phyloP scores from a whole-genome alignment of 2,113 vertebrate species.

The Lycocorax pyrrhopterus region DNA sequence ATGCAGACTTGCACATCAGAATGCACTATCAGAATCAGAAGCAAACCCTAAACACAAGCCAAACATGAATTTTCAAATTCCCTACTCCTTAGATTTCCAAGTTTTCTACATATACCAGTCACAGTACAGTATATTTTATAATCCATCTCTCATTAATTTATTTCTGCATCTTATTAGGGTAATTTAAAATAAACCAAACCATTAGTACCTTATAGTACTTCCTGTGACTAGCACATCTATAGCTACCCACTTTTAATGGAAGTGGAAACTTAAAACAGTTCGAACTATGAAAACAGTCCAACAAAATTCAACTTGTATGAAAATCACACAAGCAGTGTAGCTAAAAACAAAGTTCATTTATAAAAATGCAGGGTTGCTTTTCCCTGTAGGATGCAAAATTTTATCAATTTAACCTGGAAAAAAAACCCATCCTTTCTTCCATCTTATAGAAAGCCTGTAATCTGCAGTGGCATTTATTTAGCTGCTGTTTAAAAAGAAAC shows the following conservation, averaged over 20 bases:
- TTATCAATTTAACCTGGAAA: neutral
- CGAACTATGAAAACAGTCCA: neutral
- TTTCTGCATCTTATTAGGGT: neutral
- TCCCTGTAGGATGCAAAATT: neutral
- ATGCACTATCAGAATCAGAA: neutral
- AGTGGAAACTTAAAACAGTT: neutral
- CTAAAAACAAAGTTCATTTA: neutral
- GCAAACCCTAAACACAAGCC: neutral
- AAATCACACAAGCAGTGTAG: neutral
- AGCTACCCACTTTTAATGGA: neutral
- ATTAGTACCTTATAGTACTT: neutral
- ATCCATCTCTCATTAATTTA: neutral
- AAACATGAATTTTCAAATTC: neutral
- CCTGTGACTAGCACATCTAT: neutral
- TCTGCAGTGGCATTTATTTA: neutral
- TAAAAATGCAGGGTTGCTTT: neutral
- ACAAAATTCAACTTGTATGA: neutral
- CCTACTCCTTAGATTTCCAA: neutral
- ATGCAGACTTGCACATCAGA: neutral
- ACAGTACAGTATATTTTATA: neutral
- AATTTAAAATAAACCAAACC: neutral
- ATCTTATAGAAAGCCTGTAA: neutral
- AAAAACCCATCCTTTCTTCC: neutral
- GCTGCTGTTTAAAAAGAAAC: neutral
- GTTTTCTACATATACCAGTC: neutral